Evolutionary conservation across 2,888 invertebrate species (phyloP), one percentile per base, ranked within the genome.

Genomic region (Drosophila neonasuta): DNA sequence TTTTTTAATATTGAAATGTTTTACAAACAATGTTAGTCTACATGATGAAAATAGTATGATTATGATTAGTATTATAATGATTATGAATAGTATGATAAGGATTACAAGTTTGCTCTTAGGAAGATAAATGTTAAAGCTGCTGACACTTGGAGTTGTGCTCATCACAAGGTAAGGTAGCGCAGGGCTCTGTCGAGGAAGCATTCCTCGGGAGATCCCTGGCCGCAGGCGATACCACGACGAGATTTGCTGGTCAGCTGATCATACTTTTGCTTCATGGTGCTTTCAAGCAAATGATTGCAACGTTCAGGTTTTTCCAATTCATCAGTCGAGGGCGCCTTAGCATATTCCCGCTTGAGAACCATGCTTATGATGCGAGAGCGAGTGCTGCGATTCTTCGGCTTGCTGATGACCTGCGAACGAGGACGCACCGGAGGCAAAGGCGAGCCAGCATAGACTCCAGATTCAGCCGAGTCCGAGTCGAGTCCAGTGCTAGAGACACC

Each of bases 81-180:
- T 24, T 24, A 24, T 24, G 24, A 24, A 24, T 24, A 24, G 24
- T 24, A 5, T 24, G 24, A 24, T 24, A 24, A 24, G 24, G 24
- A 24, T 24, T 24, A 24, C 5, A 24, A 24, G n/a, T 34, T 42
- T 11, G 17, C 4, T 20, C 15, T 54, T 50, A 45, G 20, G 3
- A 42, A 32, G 17, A 15, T 4, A 3, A 8, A 2, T 17, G 11
- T 48, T 63, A 66, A 72, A 58, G 54, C 50, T 52, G 36, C 6
- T 15, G 42, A 5, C 34, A 20, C 17, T 15, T 39, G 0, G 11
- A 13, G 20, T 15, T 10, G 20, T 17, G 24, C 1, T 13, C 36
- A 64, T 77, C 64, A 90, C 74, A 90, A 75, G 44, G 89, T 88
- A 44, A 90, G 67, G 55, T 87, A 88, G 24, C 89, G 81, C 71